A percentile compares a stretch with the other conserved stretches of the same genome.
These are phyloP conservation scores for Clostera curtula DNA, from an alignment of 2,888 invertebrate genomes.

Conservation along the genomic window DNA sequence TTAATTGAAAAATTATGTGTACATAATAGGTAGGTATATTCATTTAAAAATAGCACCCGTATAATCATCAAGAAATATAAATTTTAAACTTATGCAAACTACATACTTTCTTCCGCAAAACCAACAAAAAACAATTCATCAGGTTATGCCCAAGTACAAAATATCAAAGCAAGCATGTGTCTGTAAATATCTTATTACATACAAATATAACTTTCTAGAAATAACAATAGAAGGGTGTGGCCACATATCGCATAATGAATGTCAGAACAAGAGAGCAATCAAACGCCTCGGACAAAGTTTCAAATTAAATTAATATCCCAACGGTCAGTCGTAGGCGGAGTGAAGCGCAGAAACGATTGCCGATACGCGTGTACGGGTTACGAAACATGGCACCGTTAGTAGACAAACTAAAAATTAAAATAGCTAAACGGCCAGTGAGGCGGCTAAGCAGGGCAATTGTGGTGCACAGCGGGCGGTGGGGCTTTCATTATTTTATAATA, in stretches of 20 bases:
- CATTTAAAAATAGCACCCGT: too few relatives aligned
- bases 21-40: too few relatives aligned
- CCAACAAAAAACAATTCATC: too few relatives aligned
- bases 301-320: constrained; percentile 35
- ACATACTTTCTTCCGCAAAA: background rate
- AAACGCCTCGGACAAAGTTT: constrained; percentile 28
- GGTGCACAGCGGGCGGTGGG: constrained; percentile 66
- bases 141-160: too few relatives aligned
- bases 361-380: constrained; percentile 56
- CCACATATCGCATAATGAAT: constrained; percentile 28
- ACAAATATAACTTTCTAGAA: background rate
- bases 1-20: too few relatives aligned
- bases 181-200: background rate
- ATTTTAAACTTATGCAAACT: background rate
- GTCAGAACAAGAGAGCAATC: constrained; percentile 38
- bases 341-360: constrained; percentile 38
- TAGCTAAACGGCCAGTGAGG: constrained; percentile 66
- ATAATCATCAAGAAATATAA: too few relatives aligned
- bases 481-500: constrained; percentile 75
- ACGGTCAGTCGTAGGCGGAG: constrained; percentile 40
- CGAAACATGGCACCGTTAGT: constrained; percentile 62
- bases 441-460: constrained; percentile 73
- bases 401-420: constrained; percentile 75
- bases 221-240: constrained; percentile 23
- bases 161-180: background rate